Percentiles rank a stretch among this genome's conserved stretches.
Conservation (phyloP, 2,797 vertebrate genomes). For the Kryptolebias ocellatus region DNA sequence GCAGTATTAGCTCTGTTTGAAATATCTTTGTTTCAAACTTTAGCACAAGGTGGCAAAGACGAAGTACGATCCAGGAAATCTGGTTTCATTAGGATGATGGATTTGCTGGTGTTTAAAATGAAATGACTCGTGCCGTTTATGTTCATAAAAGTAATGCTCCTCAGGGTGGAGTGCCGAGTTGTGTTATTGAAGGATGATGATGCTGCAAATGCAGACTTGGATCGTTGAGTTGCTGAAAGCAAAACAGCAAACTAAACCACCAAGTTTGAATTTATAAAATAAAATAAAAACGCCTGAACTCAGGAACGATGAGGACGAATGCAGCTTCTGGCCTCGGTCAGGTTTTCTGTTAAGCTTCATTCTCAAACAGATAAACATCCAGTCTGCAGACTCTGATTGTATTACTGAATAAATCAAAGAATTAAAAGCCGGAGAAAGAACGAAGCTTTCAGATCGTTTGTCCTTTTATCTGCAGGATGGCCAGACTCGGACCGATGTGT, state of each 20-base stretch:
- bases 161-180: slow-evolving; percentile 2
- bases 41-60: too few relatives aligned
- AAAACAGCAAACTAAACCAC: neutral
- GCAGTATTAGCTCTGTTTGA: neutral
- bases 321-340: neutral
- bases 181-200: slow-evolving; percentile 34
- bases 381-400: neutral
- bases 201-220: slow-evolving; percentile 13
- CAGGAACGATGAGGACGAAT: neutral
- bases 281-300: slow-evolving; percentile 13
- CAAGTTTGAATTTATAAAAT: neutral
- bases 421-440: slow-evolving; percentile 23
- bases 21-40: slow-evolving; percentile 6
- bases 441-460: slow-evolving; percentile 33
- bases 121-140: too few relatives aligned
- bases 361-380: slow-evolving; percentile 2
- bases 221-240: slow-evolving; percentile 3
- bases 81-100: too few relatives aligned
- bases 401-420: slow-evolving; percentile 15
- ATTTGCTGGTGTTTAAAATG: too few relatives aligned
- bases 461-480: slow-evolving; percentile 36
- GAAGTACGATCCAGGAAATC: neutral
- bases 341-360: neutral
- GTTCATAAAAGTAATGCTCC: too few relatives aligned
- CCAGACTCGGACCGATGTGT: slow-evolving; percentile 35